Conservation (phyloP, 2,888 invertebrate genomes). For the Bombyx huttoni region DNA sequence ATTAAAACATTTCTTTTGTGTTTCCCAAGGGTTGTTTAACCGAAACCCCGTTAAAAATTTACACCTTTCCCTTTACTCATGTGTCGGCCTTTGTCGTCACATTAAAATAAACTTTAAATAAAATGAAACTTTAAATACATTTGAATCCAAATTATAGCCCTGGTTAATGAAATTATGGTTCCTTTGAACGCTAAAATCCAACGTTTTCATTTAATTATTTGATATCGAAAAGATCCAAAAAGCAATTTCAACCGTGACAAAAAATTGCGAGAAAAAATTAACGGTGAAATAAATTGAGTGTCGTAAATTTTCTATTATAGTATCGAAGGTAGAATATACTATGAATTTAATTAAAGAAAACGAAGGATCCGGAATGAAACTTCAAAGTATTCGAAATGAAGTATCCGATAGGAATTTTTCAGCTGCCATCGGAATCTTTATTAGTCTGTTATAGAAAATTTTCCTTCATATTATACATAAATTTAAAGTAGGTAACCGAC, state of each 20-base stretch:
- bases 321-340: neutral
- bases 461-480: neutral
- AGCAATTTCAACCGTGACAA: no score
- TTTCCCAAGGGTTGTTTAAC: constrained; percentile 14
- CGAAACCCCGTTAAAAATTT: constrained; percentile 17
- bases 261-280: neutral
- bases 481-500: no score
- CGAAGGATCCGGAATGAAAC: constrained; percentile 3
- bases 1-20: constrained; percentile 19
- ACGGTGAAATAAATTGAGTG: neutral
- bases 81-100: constrained; percentile 14
- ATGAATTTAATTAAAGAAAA: constrained; percentile 8
- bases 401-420: constrained; percentile 9
- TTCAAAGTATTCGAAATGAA: constrained; percentile 6
- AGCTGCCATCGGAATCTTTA: constrained; percentile 6
- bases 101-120: constrained; percentile 11
- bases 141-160: neutral
- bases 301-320: neutral
- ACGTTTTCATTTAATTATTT: no score
- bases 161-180: neutral
- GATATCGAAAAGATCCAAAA: no score
- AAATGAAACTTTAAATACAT: neutral
- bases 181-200: neutral
- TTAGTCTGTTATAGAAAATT: constrained; percentile 2
- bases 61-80: constrained; percentile 17